Percentiles rank a stretch among this genome's conserved stretches.
phyloP scores from a whole-genome alignment of 2,888 invertebrate genomes.

The Amphipyra tragopoginis region DNA sequence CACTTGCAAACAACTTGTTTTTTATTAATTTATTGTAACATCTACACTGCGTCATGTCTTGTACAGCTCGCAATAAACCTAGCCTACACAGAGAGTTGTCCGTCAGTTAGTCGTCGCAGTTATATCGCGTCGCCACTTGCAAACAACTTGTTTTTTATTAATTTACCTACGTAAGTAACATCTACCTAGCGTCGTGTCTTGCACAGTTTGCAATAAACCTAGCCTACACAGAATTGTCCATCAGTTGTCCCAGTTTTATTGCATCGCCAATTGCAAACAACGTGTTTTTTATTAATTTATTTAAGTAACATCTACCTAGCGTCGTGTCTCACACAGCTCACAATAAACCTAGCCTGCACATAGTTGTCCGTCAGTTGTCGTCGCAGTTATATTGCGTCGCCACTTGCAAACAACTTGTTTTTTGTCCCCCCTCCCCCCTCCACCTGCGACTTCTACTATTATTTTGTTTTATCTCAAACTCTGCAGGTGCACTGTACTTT shows the following conservation, averaged over 20 bases:
- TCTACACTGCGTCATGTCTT: background rate
- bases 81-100: conserved; percentile 20
- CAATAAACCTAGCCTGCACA: conserved; percentile 20
- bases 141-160: conserved; percentile 19
- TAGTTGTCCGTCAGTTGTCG: conserved; percentile 34
- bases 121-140: conserved; percentile 6
- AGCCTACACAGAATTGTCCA: conserved; percentile 23
- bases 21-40: too few species aligned
- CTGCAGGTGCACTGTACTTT: conserved; percentile 14
- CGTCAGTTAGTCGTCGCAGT: conserved; percentile 29
- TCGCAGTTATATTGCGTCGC: conserved; percentile 12
- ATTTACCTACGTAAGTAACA: too few species aligned
- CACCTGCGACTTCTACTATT: conserved; percentile 3
- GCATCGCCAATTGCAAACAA: conserved; percentile 12
- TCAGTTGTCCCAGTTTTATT: conserved; percentile 23
- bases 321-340: background rate
- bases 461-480: conserved; percentile 10
- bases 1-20: conserved; percentile 11
- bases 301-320: background rate
- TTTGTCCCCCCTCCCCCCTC: conserved; percentile 20
- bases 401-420: conserved; percentile 11
- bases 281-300: too few species aligned
- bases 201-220: conserved; percentile 10
- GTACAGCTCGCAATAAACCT: conserved; percentile 9
- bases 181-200: background rate